Evolutionary conservation across 2,888 invertebrate species (phyloP), one percentile per base, ranked within the genome.

Genomic region (Epistrophe grossulariae): DNA sequence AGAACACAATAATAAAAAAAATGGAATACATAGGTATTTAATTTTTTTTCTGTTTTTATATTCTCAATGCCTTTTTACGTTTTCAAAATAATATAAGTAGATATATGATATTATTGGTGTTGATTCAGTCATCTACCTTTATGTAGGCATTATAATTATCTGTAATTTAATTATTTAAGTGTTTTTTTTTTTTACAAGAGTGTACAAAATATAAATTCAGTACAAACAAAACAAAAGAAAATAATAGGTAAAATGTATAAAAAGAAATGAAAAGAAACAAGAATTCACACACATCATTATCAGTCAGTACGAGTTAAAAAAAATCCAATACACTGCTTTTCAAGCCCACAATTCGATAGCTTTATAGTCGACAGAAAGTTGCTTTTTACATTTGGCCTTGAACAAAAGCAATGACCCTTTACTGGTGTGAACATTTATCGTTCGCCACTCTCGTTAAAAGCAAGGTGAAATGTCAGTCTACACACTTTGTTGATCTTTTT

Each of bases 391-490:
- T 48, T 64, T 78, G 82, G 85, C 85, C 85, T 87, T 87, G 85
- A 87, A 87, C 66, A 70, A 70, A 87, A 57, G 57, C 79, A 66
- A 19, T 74, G 78, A 87, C 85, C 70, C 78, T 71, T 82, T 48
- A 74, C 64, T 73, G 62, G 50, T 24, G 50, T 60, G 82, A 59
- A 79, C 73, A 62, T 82, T 87, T 71, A 82, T 87, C 85, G 82
- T 79, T 79, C 82, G 78, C 38, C 24, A 71, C 70, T 62, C 73
- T 78, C 50, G 62, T 38, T 68, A 17, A 35, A 78, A 82, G 68
- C 82, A 85, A 87, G 85, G 85, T 87, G 52, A 82, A 74, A 82
- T 74, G 52, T 82, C 74, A 79, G 73, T 45, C n/a, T 28, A 45
- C 60, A n/a, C 38, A 19, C 59, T 43, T 45, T 38, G 24, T 17